These are phyloP conservation scores for Rousettus leschenaultii DNA, from an alignment of 2,113 vertebrate species.

Conservation along the genomic window DNA sequence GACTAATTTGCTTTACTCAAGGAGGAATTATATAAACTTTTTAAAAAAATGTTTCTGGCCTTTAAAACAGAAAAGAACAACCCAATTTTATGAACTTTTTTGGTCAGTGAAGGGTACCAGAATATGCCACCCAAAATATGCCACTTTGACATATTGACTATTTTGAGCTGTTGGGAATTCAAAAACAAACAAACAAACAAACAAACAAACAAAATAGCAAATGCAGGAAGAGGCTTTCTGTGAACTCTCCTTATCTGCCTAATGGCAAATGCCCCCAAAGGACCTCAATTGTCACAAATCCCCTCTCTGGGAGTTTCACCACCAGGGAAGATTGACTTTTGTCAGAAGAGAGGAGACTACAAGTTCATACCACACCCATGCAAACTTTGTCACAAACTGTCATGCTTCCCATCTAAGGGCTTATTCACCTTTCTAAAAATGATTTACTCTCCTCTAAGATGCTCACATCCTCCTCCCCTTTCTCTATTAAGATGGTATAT, in stretches of 20 bases:
- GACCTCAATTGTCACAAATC: background rate
- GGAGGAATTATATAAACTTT: background rate
- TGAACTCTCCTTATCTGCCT: background rate
- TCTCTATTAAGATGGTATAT: background rate
- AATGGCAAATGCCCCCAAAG: background rate
- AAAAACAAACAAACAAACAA: background rate
- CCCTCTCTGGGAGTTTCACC: background rate
- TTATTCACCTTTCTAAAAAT: background rate
- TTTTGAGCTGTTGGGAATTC: background rate
- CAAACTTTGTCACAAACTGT: background rate
- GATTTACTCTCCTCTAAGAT: background rate
- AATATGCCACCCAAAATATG: background rate
- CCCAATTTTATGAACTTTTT: background rate
- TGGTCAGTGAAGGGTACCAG: background rate
- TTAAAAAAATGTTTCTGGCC: background rate
- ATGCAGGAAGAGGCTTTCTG: background rate
- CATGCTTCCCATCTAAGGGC: background rate
- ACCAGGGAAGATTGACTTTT: background rate
- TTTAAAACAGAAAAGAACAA: background rate
- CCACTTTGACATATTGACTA: background rate
- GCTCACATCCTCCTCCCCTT: background rate
- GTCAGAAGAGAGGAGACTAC: background rate
- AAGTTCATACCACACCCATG: background rate
- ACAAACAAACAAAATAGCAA: background rate
- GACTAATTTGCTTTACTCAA: background rate